Percentiles rank a stretch among this genome's conserved stretches.
Conservation (phyloP, 2,113 vertebrate species). For the Pardalotus punctatus region DNA sequence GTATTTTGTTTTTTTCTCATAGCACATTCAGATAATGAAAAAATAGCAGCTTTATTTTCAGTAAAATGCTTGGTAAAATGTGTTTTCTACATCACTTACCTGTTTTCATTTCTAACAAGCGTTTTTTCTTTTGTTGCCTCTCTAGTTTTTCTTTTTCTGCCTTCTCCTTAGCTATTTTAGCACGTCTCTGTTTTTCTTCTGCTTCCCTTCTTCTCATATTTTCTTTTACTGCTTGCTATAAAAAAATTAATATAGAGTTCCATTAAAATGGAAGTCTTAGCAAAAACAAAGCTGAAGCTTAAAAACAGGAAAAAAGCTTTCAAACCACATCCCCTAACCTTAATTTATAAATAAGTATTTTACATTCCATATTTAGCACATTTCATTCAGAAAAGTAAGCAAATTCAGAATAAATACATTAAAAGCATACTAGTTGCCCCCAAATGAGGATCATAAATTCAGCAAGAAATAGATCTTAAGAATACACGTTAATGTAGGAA, state of each 20-base stretch:
- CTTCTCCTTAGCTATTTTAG: conserved; percentile 88
- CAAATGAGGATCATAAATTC: neutral
- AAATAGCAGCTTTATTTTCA: neutral
- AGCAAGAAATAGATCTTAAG: neutral
- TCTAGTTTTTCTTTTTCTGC: conserved; percentile 91
- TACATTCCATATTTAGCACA: neutral
- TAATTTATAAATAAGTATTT: neutral
- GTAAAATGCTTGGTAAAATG: neutral
- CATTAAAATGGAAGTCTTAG: neutral
- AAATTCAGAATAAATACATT: neutral
- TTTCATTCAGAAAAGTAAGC: neutral
- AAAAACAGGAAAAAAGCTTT: neutral
- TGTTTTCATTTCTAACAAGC: conserved; percentile 88
- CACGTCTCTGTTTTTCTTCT: conserved; percentile 90
- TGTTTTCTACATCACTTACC: conserved; percentile 72
- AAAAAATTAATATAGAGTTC: conserved; percentile 7
- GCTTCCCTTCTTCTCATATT: conserved; percentile 85
- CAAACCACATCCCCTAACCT: neutral
- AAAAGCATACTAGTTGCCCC: neutral
- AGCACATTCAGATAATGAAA: neutral
- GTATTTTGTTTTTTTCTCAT: neutral
- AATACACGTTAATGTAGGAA: neutral
- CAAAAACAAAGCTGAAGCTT: neutral
- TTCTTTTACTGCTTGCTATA: conserved; percentile 92
- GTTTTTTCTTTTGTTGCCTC: conserved; percentile 91